These are phyloP conservation scores for Lepidurus couesii DNA, from an alignment of 1,140 invertebrate genomes.

Conservation along the genomic window DNA sequence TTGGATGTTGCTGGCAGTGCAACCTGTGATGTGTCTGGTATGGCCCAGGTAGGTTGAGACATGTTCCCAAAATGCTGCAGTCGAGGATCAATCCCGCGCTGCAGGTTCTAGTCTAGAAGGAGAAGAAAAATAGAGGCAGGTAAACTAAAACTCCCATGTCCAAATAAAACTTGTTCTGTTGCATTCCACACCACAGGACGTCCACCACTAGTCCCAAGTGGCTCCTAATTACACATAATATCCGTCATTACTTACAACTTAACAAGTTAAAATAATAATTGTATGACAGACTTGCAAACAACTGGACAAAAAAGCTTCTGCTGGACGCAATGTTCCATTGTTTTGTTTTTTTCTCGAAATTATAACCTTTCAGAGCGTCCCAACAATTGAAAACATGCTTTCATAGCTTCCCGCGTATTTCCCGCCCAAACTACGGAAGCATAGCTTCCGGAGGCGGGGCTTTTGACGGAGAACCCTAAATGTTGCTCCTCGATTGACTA, in stretches of 20 bases:
- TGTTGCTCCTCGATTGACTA: background rate
- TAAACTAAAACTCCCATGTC: background rate
- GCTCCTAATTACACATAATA: slow-evolving; percentile 12
- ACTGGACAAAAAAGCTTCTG: too few species aligned
- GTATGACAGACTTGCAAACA: too few species aligned
- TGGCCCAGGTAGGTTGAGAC: slow-evolving; percentile 10
- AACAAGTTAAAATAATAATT: background rate
- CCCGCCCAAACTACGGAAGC: background rate
- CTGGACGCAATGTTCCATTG: background rate
- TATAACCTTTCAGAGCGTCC: too few species aligned
- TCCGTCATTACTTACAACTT: slow-evolving; percentile 4
- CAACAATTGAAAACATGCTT: too few species aligned
- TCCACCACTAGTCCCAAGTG: background rate
- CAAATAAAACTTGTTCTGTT: slow-evolving; percentile 16
- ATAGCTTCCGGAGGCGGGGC: background rate
- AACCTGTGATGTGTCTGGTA: background rate
- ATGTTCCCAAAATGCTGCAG: background rate
- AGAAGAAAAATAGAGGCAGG: background rate
- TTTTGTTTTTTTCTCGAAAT: too few species aligned
- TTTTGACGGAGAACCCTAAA: background rate
- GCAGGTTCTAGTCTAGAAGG: background rate
- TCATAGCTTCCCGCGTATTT: background rate
- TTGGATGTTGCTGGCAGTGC: background rate
- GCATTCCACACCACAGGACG: slow-evolving; percentile 17
- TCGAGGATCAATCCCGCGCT: background rate